A percentile compares a stretch with the other conserved stretches of the same genome.
Conservation (phyloP, 2,113 vertebrate species). For the Heliornis fulica region DNA sequence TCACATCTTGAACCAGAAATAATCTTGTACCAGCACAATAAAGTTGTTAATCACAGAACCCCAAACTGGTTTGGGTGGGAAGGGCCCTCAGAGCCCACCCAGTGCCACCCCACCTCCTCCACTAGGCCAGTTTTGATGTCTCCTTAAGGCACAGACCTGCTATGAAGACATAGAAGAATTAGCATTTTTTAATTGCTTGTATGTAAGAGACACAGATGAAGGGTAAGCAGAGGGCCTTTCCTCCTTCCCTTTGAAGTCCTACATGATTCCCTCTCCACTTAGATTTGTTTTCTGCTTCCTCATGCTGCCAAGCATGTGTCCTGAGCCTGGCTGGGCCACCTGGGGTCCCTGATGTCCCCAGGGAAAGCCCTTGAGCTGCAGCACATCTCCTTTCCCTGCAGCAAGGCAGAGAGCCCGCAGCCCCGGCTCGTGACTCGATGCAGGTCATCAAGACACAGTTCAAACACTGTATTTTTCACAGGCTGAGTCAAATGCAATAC, state of each 20-base stretch:
- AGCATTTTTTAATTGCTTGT: not conserved
- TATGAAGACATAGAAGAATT: not conserved
- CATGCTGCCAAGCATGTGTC: no score
- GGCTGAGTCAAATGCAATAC: not conserved
- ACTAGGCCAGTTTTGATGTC: not conserved
- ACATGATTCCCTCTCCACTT: not conserved
- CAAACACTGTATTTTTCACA: not conserved
- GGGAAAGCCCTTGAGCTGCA: rapidly evolving
- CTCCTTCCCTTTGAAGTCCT: not conserved
- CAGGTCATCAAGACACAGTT: not conserved
- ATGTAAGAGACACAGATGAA: not conserved
- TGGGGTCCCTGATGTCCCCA: not conserved
- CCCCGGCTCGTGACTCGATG: rapidly evolving
- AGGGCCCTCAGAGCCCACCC: no score
- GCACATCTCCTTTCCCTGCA: not conserved
- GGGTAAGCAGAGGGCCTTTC: not conserved
- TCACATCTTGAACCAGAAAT: not conserved
- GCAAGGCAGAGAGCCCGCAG: rapidly evolving
- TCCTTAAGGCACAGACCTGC: not conserved
- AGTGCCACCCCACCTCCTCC: no score
- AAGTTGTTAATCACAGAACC: not conserved
- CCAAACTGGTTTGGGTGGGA: no score
- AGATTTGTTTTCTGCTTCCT: not conserved
- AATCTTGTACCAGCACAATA: not conserved
- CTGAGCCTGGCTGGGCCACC: not conserved